These are phyloP conservation scores for Drosophila anomelani DNA, from an alignment of 2,888 invertebrate species.

Conservation along the genomic window DNA sequence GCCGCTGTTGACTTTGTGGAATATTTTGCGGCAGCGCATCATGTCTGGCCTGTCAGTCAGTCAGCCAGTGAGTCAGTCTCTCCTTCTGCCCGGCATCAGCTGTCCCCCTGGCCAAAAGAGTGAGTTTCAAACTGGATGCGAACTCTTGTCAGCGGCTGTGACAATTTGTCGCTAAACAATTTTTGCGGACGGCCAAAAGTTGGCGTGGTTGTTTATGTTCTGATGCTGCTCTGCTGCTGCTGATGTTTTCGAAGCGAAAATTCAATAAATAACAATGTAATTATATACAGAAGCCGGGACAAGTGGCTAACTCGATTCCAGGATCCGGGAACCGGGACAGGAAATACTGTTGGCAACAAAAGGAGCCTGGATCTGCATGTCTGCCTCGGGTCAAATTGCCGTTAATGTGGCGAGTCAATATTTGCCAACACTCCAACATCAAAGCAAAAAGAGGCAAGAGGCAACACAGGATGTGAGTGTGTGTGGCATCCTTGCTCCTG, in stretches of 20 bases:
- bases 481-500: slow-evolving; percentile 54
- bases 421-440: slow-evolving; percentile 59
- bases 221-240: slow-evolving; percentile 29
- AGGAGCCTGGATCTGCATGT: slow-evolving; percentile 19
- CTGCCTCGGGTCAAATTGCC: slow-evolving; percentile 46
- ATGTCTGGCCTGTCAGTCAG: slow-evolving; percentile 43
- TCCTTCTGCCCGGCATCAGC: not conserved
- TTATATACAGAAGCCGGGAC: slow-evolving; percentile 55
- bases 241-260: slow-evolving; percentile 54
- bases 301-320: slow-evolving; percentile 40
- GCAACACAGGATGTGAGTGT: slow-evolving; percentile 12
- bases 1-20: slow-evolving; percentile 75
- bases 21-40: slow-evolving; percentile 70
- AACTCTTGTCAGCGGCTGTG: slow-evolving; percentile 58
- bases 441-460: slow-evolving; percentile 47
- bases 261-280: slow-evolving; percentile 79
- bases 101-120: slow-evolving; percentile 6
- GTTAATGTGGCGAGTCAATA: slow-evolving; percentile 68
- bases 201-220: slow-evolving; percentile 46
- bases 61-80: slow-evolving; percentile 21
- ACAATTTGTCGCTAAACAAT: slow-evolving; percentile 79
- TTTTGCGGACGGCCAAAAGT: slow-evolving; percentile 53
- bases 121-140: slow-evolving; percentile 37
- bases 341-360: slow-evolving; percentile 32
- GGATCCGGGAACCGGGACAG: slow-evolving; percentile 1